Conservation (phyloP, 2,888 invertebrate species). For the Drosophila falleni region DNA sequence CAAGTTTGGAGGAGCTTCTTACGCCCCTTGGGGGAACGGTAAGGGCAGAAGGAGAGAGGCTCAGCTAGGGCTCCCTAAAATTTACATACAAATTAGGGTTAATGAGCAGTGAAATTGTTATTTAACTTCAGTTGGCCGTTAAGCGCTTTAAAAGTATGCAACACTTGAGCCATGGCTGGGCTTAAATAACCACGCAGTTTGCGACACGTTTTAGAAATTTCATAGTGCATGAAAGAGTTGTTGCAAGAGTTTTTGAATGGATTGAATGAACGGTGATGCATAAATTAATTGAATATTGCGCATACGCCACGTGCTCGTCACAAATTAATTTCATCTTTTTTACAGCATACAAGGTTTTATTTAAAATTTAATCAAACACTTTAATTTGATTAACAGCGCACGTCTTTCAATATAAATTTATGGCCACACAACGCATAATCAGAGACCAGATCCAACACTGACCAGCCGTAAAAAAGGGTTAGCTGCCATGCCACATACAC, state of each 20-base stretch:
- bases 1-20: constrained; percentile 8
- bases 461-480: constrained; percentile 80
- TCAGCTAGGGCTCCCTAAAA: constrained; percentile 67
- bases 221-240: constrained; percentile 23
- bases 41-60: not conserved
- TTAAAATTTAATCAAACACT: constrained; percentile 80
- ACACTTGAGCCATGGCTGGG: constrained; percentile 48
- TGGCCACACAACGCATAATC: constrained; percentile 74
- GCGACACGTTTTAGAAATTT: constrained; percentile 74
- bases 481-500: constrained; percentile 15
- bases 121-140: constrained; percentile 79
- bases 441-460: constrained; percentile 63
- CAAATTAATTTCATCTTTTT: constrained; percentile 61
- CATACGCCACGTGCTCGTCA: constrained; percentile 62
- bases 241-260: not conserved
- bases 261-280: constrained; percentile 11
- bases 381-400: constrained; percentile 81
- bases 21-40: constrained; percentile 1
- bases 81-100: constrained; percentile 83
- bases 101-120: constrained; percentile 83
- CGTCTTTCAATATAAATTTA: constrained; percentile 82
- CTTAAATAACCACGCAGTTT: constrained; percentile 61
- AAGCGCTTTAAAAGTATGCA: constrained; percentile 73
- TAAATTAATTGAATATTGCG: constrained; percentile 67
- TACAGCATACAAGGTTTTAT: constrained; percentile 37